A percentile compares a stretch with the other conserved stretches of the same genome.
phyloP scores from a whole-genome alignment of 2,113 vertebrate genomes.

The Anhinga anhinga region DNA sequence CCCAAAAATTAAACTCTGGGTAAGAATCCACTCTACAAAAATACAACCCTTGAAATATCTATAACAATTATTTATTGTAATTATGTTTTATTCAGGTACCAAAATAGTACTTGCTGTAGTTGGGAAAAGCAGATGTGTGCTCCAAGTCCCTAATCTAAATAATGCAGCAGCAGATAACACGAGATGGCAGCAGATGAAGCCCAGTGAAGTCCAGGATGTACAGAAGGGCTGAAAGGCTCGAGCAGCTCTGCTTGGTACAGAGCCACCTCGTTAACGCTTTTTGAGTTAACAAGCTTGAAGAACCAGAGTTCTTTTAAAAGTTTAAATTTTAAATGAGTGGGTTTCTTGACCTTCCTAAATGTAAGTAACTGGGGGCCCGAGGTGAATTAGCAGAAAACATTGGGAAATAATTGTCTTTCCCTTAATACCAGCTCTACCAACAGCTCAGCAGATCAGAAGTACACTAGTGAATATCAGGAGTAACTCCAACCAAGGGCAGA shows the following conservation, averaged over 20 bases:
- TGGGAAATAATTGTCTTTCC: background rate
- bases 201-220: background rate
- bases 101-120: background rate
- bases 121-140: background rate
- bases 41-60: background rate
- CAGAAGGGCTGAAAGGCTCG: background rate
- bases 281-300: background rate
- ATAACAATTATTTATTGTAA: slow-evolving; percentile 7
- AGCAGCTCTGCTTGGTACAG: background rate
- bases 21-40: background rate
- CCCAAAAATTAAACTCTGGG: background rate
- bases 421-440: background rate
- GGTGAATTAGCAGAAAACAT: background rate
- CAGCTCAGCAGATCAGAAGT: background rate
- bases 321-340: background rate
- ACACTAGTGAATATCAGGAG: background rate
- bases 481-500: background rate
- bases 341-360: background rate
- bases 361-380: background rate
- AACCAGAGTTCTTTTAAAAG: background rate
- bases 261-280: background rate
- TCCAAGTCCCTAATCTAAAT: background rate
- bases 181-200: background rate
- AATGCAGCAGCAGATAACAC: background rate
- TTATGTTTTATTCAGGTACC: background rate